phyloP scores from a whole-genome alignment of 2,797 vertebrate genomes.

The Carapus acus region DNA sequence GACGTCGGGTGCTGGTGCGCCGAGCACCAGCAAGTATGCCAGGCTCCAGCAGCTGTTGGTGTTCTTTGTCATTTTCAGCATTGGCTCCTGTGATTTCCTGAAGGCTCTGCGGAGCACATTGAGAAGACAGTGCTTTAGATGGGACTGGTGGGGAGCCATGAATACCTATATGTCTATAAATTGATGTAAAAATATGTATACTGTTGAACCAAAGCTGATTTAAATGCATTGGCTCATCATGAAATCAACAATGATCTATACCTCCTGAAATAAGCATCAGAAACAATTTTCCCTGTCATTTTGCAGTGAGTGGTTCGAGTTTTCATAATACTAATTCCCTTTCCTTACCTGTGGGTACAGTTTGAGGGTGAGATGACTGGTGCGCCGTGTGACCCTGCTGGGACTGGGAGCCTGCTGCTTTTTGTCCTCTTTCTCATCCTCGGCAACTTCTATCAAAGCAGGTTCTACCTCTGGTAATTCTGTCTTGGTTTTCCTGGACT shows the following conservation, averaged over 20 bases:
- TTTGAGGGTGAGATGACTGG: conserved; percentile 46
- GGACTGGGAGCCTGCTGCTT: conserved; percentile 32
- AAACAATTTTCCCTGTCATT: no score
- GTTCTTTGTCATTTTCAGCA: conserved; percentile 24
- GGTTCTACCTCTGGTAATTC: conserved; percentile 9
- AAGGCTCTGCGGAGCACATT: conserved; percentile 62
- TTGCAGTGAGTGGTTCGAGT: no score
- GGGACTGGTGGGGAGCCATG: conserved; percentile 6
- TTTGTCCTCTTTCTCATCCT: conserved; percentile 19
- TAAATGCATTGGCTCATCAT: no score
- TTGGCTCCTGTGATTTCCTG: conserved; percentile 47
- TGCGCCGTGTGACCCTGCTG: conserved; percentile 51
- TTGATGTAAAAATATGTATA: no score
- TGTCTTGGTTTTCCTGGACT: conserved; percentile 34
- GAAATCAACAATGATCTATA: no score
- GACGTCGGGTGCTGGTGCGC: conserved; percentile 32
- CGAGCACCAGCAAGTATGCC: conserved; percentile 15
- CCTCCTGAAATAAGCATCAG: no score
- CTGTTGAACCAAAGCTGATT: no score
- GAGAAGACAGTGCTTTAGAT: conserved; percentile 48
- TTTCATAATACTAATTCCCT: neutral
- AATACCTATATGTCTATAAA: no score
- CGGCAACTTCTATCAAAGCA: conserved; percentile 18
- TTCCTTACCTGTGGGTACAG: conserved; percentile 57
- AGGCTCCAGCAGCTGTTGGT: conserved; percentile 1